Evolutionary conservation across 1,140 invertebrate genomes (phyloP).

Genomic region (Steinernema khuongi): DNA sequence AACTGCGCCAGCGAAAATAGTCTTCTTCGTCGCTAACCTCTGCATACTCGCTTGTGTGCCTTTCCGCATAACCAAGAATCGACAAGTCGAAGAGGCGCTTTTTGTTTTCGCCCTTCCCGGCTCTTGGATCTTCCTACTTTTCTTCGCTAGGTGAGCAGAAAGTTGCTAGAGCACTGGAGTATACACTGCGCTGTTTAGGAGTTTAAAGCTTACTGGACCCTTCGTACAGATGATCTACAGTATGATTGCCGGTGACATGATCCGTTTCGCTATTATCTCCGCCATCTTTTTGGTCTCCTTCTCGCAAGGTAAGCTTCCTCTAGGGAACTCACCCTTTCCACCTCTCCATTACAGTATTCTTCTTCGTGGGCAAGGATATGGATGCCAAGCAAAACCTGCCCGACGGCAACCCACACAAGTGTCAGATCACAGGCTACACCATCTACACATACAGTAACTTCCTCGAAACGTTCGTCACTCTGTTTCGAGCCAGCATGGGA

Average conservation of each 20-base stretch:
- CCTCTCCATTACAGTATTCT: slow-evolving; percentile 70
- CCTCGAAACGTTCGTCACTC: slow-evolving; percentile 85
- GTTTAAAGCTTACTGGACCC: slow-evolving; percentile 82
- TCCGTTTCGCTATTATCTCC: slow-evolving; percentile 93
- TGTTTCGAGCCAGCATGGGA: slow-evolving; percentile 94
- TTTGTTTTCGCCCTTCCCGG: slow-evolving; percentile 84
- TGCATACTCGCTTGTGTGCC: slow-evolving; percentile 87
- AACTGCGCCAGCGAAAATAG: slow-evolving; percentile 84
- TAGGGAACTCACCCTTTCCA: slow-evolving; percentile 30
- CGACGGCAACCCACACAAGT: slow-evolving; percentile 34
- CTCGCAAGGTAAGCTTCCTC: slow-evolving; percentile 67
- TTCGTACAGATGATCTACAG: slow-evolving; percentile 98
- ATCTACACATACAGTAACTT: slow-evolving; percentile 69
- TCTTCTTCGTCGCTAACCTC: slow-evolving; percentile 85
- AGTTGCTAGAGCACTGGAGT: slow-evolving; percentile 18
- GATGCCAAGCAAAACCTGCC: slow-evolving; percentile 68
- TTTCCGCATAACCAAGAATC: slow-evolving; percentile 71
- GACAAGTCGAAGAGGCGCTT: slow-evolving; percentile 79
- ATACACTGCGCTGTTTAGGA: slow-evolving; percentile 66
- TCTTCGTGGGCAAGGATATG: slow-evolving; percentile 83
- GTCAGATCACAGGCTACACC: slow-evolving; percentile 65
- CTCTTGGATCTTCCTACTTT: slow-evolving; percentile 93
- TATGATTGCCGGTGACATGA: slow-evolving; percentile 95
- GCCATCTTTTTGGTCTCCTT: slow-evolving; percentile 85
- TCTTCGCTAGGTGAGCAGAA: slow-evolving; percentile 82